Evolutionary conservation across 2,888 invertebrate species (phyloP), one percentile per base, ranked within the genome.

Genomic region (Nemotelus pantherinus): DNA sequence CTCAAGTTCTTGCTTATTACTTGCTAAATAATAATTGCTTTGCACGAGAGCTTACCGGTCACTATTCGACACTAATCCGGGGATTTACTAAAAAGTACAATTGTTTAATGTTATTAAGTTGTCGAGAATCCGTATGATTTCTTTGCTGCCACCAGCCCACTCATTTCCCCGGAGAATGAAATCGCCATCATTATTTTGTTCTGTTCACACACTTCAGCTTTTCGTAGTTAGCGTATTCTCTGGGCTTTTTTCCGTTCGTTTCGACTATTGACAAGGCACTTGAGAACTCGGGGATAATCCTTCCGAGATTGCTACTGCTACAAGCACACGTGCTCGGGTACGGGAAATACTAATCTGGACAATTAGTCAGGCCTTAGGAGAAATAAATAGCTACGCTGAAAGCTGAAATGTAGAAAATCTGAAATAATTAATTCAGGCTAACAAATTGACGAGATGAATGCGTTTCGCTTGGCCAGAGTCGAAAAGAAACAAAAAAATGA

Each of bases 71-170:
- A 74, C 63, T 74, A 74, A 74, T 74, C 74, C 63, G 7, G 3
- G 74, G 74, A 74, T 74, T 74, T 48, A 47, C 50, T 39, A 74
- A 74, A 60, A 43, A 60, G 60, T 63, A 74, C 60, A 74, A 60
- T 74, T 60, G 60, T 60, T 60, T 41, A 74, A 60, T 74, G 74
- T 47, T 74, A 63, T 60, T 74, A 74, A 74, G 48, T 60, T 74
- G 74, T 60, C 74, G 60, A 55, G 70, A 70, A 53, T 70, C 55
- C 55, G 50, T 70, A 2, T 48, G 60, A 74, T 74, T 74, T 39
- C 45, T 60, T 41, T 25, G 25, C 25, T 25, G 25, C 25, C 25
- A 25, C 25, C 25, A 58, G n/a, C n/a, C 4, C 58, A 10, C 58
- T 58, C 39, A 25, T 25, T 25, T 25, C 25, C 25, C 25, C 25